Conservation (phyloP, 2,888 invertebrate species). For the Drosophila atripex region DNA sequence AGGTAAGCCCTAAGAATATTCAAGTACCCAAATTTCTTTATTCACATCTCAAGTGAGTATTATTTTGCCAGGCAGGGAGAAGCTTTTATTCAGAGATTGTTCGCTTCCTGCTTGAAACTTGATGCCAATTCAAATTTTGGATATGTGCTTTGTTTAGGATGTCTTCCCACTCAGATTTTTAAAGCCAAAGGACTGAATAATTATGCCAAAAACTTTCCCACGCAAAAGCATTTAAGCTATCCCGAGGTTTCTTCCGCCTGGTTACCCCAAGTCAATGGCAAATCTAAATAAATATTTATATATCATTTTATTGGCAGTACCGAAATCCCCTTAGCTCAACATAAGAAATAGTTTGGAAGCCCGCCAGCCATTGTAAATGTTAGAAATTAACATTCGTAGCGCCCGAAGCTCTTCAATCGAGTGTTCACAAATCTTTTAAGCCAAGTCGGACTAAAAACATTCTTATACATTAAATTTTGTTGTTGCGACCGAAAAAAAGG, state of each 20-base stretch:
- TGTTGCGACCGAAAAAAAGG: slow-evolving; percentile 8
- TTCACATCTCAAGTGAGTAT: slow-evolving; percentile 41
- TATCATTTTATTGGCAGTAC: slow-evolving; percentile 10
- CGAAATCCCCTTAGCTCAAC: background rate
- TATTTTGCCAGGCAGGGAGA: slow-evolving; percentile 15
- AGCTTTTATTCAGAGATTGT: slow-evolving; percentile 47
- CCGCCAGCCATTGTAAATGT: slow-evolving; percentile 12
- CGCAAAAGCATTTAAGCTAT: slow-evolving; percentile 24
- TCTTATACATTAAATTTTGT: slow-evolving; percentile 8
- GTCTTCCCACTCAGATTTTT: slow-evolving; percentile 31
- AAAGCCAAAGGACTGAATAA: slow-evolving; percentile 28
- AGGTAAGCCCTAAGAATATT: slow-evolving; percentile 60
- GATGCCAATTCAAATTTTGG: slow-evolving; percentile 55
- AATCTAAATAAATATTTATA: slow-evolving; percentile 30
- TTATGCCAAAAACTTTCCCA: slow-evolving; percentile 53
- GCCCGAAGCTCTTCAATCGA: slow-evolving; percentile 15
- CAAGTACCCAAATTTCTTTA: slow-evolving; percentile 19
- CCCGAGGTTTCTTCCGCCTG: background rate
- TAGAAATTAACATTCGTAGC: slow-evolving; percentile 35
- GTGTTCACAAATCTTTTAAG: slow-evolving; percentile 24
- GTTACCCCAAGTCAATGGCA: slow-evolving; percentile 14
- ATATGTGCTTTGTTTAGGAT: slow-evolving; percentile 11
- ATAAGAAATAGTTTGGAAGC: slow-evolving; percentile 15
- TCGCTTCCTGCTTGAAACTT: slow-evolving; percentile 67
- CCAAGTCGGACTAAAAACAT: slow-evolving; percentile 27